Conservation (phyloP, 1,140 invertebrate species). For the Drosophila arawakana region DNA sequence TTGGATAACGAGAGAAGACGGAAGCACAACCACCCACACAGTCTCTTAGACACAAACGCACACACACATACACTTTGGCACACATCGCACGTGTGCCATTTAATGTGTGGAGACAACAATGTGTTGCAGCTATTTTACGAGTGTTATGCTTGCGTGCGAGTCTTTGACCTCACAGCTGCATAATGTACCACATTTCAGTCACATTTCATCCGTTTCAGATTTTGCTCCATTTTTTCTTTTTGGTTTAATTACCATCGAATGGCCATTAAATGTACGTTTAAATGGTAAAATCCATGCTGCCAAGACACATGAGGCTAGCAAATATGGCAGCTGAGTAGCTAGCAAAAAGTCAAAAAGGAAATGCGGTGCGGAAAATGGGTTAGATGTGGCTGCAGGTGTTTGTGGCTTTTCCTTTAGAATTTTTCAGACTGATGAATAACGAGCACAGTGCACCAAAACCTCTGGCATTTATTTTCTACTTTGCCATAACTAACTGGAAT, state of each 20-base stretch:
- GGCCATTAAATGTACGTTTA: conserved; percentile 51
- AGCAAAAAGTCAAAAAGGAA: conserved; percentile 36
- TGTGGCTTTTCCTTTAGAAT: conserved; percentile 21
- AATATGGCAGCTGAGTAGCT: conserved; percentile 1
- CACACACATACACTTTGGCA: neutral
- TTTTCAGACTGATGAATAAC: conserved; percentile 11
- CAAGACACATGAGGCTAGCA: conserved; percentile 25
- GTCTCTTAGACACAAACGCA: neutral
- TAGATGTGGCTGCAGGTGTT: conserved; percentile 61
- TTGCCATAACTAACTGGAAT: neutral
- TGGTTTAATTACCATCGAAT: conserved; percentile 70
- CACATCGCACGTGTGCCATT: conserved; percentile 24
- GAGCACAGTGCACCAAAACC: conserved; percentile 8
- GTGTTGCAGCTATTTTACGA: conserved; percentile 13
- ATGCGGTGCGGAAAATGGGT: conserved; percentile 56
- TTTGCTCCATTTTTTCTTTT: neutral
- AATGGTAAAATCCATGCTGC: conserved; percentile 30
- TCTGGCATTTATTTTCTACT: neutral
- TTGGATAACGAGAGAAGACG: conserved; percentile 10
- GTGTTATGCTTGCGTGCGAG: conserved; percentile 15
- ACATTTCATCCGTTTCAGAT: conserved; percentile 1
- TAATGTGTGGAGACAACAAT: conserved; percentile 16
- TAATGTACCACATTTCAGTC: conserved; percentile 30
- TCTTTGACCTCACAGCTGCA: conserved; percentile 36
- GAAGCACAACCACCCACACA: neutral